phyloP scores from a whole-genome alignment of 1,140 invertebrate species.

The Apis mellifera region Amel_HAv3.1 CM009935.2:5030001-5030500 shows the following conservation, averaged over 20 bases:
- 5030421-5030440: not conserved
- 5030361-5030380: conserved; percentile 31
- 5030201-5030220: not conserved
- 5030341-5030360: conserved; percentile 34
- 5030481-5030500: no score
- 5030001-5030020: not conserved
- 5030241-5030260: not conserved
- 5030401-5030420: not conserved
- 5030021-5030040: no score
- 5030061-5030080: no score
- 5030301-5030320: not conserved
- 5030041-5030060: not conserved
- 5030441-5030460: not conserved
- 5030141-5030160: not conserved
- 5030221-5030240: no score
- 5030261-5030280: not conserved
- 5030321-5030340: conserved; percentile 59
- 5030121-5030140: not conserved
- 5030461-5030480: not conserved
- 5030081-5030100: not conserved
- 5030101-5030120: not conserved
- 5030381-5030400: not conserved
- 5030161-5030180: not conserved
- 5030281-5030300: not conserved
- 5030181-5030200: not conserved